Conservation (phyloP, 2,113 vertebrate genomes). For the Grammomys dolichurus region DNA sequence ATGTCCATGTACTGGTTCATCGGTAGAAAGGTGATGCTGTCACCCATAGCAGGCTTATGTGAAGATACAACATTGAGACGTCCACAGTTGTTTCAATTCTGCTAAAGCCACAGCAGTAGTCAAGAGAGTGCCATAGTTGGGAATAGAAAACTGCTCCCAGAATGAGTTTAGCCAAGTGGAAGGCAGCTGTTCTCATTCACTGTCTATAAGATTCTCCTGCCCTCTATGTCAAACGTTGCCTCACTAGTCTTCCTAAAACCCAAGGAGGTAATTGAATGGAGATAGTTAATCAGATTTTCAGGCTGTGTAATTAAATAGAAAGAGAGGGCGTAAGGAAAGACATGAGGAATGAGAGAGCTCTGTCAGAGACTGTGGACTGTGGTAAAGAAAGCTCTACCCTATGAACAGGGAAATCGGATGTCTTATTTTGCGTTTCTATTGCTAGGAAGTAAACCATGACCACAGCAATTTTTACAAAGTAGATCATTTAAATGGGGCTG, state of each 20-base stretch:
- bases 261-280: slow-evolving; percentile 3
- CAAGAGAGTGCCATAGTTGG: not conserved
- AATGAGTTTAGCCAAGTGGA: slow-evolving; percentile 12
- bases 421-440: not conserved
- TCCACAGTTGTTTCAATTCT: not conserved
- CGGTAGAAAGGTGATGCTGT: too few species aligned
- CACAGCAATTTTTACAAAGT: not conserved
- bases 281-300: slow-evolving; percentile 22
- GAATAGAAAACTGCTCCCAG: not conserved
- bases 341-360: not conserved
- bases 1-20: not conserved
- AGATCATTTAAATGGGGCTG: not conserved
- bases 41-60: fast-evolving
- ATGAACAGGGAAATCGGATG: not conserved
- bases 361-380: not conserved
- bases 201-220: not conserved
- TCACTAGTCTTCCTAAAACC: not conserved
- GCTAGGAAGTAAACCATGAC: too few species aligned
- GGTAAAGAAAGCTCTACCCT: not conserved
- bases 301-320: not conserved
- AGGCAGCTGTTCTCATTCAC: not conserved
- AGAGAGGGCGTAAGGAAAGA: not conserved
- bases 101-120: not conserved
- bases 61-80: not conserved
- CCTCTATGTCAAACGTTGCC: not conserved